Conservation (phyloP, 2,888 invertebrate species). For the Sisyra terminalis region DNA sequence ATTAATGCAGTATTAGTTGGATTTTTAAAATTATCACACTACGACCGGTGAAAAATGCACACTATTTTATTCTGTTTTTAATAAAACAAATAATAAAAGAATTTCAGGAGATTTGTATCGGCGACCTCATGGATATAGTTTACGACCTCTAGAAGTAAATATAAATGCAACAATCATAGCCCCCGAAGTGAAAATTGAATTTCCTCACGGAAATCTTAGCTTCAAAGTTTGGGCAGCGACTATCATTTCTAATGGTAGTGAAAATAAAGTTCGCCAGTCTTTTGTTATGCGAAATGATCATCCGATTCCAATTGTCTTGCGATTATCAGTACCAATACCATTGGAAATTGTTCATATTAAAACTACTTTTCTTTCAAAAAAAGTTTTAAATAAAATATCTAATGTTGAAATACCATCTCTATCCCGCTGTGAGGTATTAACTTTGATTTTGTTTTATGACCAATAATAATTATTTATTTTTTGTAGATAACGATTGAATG, state of each 20-base stretch:
- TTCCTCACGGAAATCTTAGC: background rate
- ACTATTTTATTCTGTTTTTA: no score
- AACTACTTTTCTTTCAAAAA: background rate
- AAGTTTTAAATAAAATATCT: no score
- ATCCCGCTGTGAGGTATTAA: no score
- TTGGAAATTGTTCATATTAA: background rate
- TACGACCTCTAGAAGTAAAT: background rate
- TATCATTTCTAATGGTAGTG: background rate
- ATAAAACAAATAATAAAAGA: no score
- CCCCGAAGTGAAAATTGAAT: background rate
- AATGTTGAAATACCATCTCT: no score
- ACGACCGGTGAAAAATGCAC: no score
- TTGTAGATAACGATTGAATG: no score
- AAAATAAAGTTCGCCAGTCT: background rate
- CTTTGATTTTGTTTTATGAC: no score
- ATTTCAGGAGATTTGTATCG: no score
- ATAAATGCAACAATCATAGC: background rate
- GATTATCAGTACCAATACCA: background rate
- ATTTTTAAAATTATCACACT: no score
- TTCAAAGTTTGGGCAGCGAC: conserved; percentile 1
- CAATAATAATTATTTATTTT: no score
- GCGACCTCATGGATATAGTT: background rate
- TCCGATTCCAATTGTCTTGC: background rate
- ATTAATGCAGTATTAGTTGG: no score
- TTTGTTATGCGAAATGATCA: background rate